A percentile compares a stretch with the other conserved stretches of the same genome.
phyloP scores from a whole-genome alignment of 2,888 invertebrate genomes.

The Scrobipalpa atriplicella region DNA sequence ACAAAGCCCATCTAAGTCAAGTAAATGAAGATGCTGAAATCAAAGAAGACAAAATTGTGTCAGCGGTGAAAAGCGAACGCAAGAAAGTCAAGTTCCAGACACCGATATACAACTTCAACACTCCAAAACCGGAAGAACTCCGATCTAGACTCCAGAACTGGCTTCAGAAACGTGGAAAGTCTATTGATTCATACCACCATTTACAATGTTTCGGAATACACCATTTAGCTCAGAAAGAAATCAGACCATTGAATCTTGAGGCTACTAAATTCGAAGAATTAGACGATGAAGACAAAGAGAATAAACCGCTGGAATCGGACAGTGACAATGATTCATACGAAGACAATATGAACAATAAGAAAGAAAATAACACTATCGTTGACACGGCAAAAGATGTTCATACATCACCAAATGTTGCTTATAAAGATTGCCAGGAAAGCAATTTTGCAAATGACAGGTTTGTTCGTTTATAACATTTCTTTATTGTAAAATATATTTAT shows the following conservation, averaged over 20 bases:
- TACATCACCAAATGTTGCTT: too few species aligned
- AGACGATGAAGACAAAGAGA: conserved; percentile 79
- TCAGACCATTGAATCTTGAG: conserved; percentile 42
- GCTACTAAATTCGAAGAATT: conserved; percentile 36
- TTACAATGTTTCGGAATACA: conserved; percentile 79
- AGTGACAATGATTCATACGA: conserved; percentile 67
- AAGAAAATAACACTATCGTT: conserved; percentile 37
- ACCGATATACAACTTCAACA: conserved; percentile 60
- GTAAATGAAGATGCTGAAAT: conserved; percentile 60
- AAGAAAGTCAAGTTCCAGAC: conserved; percentile 72
- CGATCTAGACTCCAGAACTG: conserved; percentile 72
- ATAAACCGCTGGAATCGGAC: conserved; percentile 68
- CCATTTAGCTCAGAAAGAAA: conserved; percentile 45
- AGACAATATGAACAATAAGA: conserved; percentile 59
- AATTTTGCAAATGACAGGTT: conserved; percentile 36
- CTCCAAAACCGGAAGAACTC: conserved; percentile 68
- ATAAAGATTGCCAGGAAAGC: neutral
- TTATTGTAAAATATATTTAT: too few species aligned
- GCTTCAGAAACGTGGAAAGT: conserved; percentile 78
- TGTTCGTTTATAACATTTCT: too few species aligned
- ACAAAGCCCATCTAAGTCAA: conserved; percentile 54
- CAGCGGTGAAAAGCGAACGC: conserved; percentile 70
- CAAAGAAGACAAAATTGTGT: conserved; percentile 55
- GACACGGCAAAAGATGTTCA: neutral
- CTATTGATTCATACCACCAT: conserved; percentile 74